Evolutionary conservation across 2,113 vertebrate genomes (phyloP).

Genomic region (Strix aluco): DNA sequence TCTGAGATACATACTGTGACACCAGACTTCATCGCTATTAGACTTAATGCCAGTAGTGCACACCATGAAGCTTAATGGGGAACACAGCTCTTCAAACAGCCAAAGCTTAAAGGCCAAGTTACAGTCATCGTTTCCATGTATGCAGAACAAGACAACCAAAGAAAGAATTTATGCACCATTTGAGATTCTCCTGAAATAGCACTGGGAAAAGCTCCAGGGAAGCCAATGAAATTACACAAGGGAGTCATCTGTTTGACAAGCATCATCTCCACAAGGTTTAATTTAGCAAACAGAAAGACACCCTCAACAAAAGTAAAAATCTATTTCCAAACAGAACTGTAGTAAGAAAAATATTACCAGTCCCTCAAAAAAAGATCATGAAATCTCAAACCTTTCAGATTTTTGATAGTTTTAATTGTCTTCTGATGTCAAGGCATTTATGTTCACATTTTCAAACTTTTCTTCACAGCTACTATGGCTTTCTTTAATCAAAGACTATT

Average conservation of each 20-base stretch:
- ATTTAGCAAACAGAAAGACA: neutral
- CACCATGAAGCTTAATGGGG: neutral
- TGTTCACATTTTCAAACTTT: neutral
- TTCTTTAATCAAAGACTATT: neutral
- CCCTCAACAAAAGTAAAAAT: neutral
- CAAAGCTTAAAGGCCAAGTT: neutral
- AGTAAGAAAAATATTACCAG: neutral
- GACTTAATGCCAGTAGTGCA: neutral
- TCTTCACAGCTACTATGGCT: neutral
- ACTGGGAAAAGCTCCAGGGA: slow-evolving; percentile 10
- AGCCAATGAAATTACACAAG: neutral
- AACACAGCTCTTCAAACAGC: neutral
- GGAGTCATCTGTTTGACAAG: slow-evolving; percentile 18
- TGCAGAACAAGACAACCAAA: neutral
- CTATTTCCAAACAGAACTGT: neutral
- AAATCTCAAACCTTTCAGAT: neutral
- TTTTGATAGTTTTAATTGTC: neutral
- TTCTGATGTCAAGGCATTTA: neutral
- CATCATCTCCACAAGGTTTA: neutral
- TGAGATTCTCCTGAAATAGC: slow-evolving; percentile 13
- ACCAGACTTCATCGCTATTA: neutral
- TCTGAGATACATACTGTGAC: neutral
- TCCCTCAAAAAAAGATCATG: neutral
- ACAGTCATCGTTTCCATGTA: neutral
- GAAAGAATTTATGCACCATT: neutral